A percentile compares a stretch with the other conserved stretches of the same genome.
Evolutionary conservation across 2,888 invertebrate species (phyloP).

Genomic region (Cylloceria caligata): DNA sequence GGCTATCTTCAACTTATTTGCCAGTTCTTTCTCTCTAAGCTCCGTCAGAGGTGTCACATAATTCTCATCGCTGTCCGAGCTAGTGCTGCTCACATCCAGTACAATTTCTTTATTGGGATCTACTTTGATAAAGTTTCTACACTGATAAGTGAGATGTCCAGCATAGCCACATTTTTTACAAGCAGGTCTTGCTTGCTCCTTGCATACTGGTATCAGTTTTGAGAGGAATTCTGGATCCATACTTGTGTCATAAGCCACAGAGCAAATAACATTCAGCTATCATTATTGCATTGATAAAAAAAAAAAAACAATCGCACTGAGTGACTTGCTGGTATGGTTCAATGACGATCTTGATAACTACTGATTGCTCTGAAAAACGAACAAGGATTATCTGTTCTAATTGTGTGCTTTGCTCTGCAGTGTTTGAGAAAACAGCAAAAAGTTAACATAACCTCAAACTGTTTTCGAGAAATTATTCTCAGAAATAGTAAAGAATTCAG

Average conservation of each 20-base stretch:
- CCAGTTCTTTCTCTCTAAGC: slow-evolving; percentile 91
- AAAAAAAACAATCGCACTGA: too few relatives aligned
- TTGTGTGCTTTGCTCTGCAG: too few relatives aligned
- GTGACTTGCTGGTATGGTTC: too few relatives aligned
- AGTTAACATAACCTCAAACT: too few relatives aligned
- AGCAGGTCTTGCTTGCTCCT: slow-evolving; percentile 92
- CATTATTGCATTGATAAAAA: too few relatives aligned
- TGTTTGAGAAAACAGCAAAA: too few relatives aligned
- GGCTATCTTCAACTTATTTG: slow-evolving; percentile 89
- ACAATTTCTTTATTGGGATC: slow-evolving; percentile 97
- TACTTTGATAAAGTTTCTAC: slow-evolving; percentile 97
- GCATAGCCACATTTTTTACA: slow-evolving; percentile 98
- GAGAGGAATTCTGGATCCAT: slow-evolving; percentile 85
- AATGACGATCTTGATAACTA: too few relatives aligned
- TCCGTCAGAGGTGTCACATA: slow-evolving; percentile 94
- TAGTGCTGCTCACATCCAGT: slow-evolving; percentile 97
- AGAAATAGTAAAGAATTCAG: too few relatives aligned
- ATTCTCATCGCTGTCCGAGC: slow-evolving; percentile 94
- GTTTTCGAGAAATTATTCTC: too few relatives aligned
- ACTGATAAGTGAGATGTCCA: slow-evolving; percentile 98
- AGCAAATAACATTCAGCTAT: neutral
- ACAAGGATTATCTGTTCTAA: too few relatives aligned
- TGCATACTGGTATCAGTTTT: slow-evolving; percentile 87
- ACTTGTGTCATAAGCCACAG: neutral
- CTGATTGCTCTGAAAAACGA: too few relatives aligned